A percentile compares a stretch with the other conserved stretches of the same genome.
Evolutionary conservation across 1,140 invertebrate genomes (phyloP).

Genomic region (Penaeus vannamei): DNA sequence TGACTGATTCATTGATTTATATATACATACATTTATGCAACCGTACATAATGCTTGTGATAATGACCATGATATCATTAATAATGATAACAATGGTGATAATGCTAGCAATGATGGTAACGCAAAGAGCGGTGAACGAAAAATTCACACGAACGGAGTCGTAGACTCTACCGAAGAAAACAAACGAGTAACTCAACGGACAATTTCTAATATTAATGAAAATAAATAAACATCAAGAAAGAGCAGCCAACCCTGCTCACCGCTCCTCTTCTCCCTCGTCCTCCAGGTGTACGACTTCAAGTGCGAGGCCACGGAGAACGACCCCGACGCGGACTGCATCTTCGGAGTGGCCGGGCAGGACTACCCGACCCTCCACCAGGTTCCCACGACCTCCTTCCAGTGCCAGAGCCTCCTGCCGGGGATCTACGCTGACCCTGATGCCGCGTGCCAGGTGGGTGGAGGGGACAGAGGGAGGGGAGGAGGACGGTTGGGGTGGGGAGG

Average conservation of each 20-base stretch:
- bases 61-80: background rate
- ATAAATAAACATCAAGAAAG: too few species aligned
- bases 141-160: too few species aligned
- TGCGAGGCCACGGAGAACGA: constrained; percentile 45
- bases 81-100: background rate
- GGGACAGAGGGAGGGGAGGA: too few species aligned
- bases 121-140: too few species aligned
- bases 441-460: constrained; percentile 80
- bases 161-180: too few species aligned
- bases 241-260: background rate
- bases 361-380: constrained; percentile 84
- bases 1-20: background rate
- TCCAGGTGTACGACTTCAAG: constrained; percentile 34
- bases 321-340: constrained; percentile 51
- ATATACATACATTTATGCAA: background rate
- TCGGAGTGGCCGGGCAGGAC: constrained; percentile 48
- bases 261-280: too few species aligned
- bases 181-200: too few species aligned
- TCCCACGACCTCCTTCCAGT: constrained; percentile 82
- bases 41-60: background rate
- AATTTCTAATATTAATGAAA: too few species aligned
- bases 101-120: too few species aligned
- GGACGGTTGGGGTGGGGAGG: too few species aligned
- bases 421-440: constrained; percentile 89
- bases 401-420: constrained; percentile 80